These are phyloP conservation scores for Tragelaphus scriptus DNA, from an alignment of 2,113 vertebrate species.

Conservation along the genomic window DNA sequence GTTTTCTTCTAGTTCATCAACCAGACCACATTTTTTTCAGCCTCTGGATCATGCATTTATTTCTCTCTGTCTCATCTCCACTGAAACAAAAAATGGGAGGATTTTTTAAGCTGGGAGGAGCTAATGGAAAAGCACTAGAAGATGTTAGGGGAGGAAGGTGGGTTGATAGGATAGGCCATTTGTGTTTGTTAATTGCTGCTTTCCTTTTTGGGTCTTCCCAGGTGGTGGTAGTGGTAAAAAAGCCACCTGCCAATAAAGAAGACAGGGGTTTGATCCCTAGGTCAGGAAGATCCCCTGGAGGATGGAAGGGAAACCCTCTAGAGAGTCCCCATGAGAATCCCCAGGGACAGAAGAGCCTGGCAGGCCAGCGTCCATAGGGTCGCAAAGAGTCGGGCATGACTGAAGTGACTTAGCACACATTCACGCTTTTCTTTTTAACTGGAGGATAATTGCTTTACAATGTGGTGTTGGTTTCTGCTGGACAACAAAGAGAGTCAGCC, in stretches of 20 bases:
- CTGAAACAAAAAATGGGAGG: neutral
- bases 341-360: neutral
- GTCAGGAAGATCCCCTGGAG: neutral
- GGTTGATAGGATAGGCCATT: neutral
- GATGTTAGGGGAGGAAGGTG: neutral
- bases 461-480: neutral
- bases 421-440: neutral
- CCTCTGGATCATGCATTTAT: neutral
- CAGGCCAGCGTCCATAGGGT: neutral
- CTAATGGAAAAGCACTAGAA: neutral
- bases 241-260: neutral
- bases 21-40: neutral
- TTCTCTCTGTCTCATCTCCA: neutral
- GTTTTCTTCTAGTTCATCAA: neutral
- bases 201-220: neutral
- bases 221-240: neutral
- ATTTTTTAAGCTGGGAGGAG: neutral
- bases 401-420: neutral
- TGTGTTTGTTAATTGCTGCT: neutral
- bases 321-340: neutral
- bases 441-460: neutral
- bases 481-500: fast-evolving
- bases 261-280: neutral
- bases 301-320: neutral
- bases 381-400: fast-evolving